phyloP scores from a whole-genome alignment of 2,888 invertebrate species.

The Synanthedon vespiformis region DNA sequence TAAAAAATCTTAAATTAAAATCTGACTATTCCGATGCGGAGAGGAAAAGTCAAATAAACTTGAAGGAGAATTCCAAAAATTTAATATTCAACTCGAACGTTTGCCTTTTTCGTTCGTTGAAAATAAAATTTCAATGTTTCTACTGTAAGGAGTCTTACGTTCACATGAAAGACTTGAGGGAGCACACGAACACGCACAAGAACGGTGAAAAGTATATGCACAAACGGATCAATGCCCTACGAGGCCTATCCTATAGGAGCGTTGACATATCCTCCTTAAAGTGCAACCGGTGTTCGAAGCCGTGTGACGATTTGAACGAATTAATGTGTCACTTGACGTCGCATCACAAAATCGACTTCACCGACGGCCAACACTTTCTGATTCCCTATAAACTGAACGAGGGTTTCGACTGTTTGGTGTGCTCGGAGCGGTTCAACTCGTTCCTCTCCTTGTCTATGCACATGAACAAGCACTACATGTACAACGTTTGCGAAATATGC shows the following conservation, averaged over 20 bases:
- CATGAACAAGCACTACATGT: slow-evolving; percentile 31
- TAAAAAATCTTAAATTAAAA: neutral
- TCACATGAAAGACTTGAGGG: slow-evolving; percentile 20
- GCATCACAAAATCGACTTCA: slow-evolving; percentile 19
- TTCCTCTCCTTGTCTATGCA: slow-evolving; percentile 25
- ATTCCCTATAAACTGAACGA: slow-evolving; percentile 28
- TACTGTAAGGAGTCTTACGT: slow-evolving; percentile 24
- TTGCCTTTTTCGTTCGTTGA: slow-evolving; percentile 30
- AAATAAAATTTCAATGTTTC: slow-evolving; percentile 31
- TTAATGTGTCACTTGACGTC: slow-evolving; percentile 23
- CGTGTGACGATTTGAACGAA: slow-evolving; percentile 13
- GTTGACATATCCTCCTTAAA: slow-evolving; percentile 32
- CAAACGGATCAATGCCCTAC: slow-evolving; percentile 15
- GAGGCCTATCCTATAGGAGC: slow-evolving; percentile 24
- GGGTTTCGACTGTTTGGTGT: slow-evolving; percentile 23
- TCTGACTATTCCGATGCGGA: neutral
- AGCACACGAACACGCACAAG: slow-evolving; percentile 21
- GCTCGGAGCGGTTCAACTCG: slow-evolving; percentile 20
- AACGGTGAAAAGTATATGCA: slow-evolving; percentile 13
- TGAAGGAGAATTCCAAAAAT: slow-evolving; percentile 27
- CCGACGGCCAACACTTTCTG: slow-evolving; percentile 19
- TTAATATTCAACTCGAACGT: slow-evolving; percentile 36
- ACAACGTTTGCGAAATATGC: slow-evolving; percentile 33
- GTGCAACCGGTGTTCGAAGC: slow-evolving; percentile 25
- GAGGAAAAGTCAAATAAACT: slow-evolving; percentile 4